Conservation (phyloP, 2,888 invertebrate genomes). For the Rutpela maculata region DNA sequence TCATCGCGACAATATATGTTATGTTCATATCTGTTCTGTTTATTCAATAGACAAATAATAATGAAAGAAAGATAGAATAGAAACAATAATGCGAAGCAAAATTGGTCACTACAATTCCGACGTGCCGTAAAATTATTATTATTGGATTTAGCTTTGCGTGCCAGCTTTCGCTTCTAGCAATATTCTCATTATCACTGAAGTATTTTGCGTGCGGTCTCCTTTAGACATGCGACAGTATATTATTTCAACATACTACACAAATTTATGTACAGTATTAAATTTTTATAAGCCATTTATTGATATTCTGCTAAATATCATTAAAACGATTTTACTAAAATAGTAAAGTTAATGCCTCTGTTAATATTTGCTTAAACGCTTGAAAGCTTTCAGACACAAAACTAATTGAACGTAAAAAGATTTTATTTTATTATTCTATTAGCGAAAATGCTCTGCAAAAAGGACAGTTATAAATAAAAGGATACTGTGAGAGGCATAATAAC, state of each 20-base stretch:
- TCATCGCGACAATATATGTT: too few species aligned
- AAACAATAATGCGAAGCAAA: neutral
- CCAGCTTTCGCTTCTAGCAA: neutral
- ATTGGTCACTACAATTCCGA: neutral
- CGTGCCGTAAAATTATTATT: neutral
- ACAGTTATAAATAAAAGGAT: too few species aligned
- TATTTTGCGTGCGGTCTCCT: conserved; percentile 11
- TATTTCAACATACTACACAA: neutral
- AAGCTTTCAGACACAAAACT: neutral
- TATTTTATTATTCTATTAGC: neutral
- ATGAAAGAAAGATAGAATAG: too few species aligned
- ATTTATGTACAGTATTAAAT: conserved; percentile 1
- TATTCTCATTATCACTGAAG: conserved; percentile 35
- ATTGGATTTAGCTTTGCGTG: conserved; percentile 20
- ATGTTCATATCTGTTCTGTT: too few species aligned
- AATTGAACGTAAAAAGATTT: neutral
- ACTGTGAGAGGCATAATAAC: too few species aligned
- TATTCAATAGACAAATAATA: too few species aligned
- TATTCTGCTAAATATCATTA: neutral
- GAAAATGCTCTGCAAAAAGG: neutral
- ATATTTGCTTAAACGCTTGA: neutral
- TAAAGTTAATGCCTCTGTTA: neutral
- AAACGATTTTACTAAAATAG: neutral
- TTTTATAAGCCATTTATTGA: conserved; percentile 7
- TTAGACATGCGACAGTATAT: conserved; percentile 16